Base-by-base conservation (phyloP, 2,888 invertebrate genomes). In the Sabatieria punctata region DNA sequence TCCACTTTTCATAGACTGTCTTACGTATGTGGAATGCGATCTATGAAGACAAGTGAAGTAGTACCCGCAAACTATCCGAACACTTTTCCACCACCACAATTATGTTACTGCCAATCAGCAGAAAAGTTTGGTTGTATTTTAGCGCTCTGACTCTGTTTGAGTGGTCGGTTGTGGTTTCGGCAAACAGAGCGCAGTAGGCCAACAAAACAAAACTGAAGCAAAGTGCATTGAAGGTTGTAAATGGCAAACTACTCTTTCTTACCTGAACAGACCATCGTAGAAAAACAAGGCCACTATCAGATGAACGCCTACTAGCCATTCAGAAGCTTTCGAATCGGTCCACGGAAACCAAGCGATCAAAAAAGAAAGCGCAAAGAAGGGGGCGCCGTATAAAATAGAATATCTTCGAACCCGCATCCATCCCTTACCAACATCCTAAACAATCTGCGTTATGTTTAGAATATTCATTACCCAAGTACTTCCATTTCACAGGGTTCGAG, bases 231-330 rank as follows among this genome's bases (percentile, higher is more conserved):
- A n/a, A n/a, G n/a, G n/a, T n/a, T n/a, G n/a, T n/a, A n/a, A n/a
- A n/a, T n/a, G n/a, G n/a, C n/a, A n/a, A n/a, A n/a, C n/a, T n/a
- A n/a, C n/a, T n/a, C n/a, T n/a, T n/a, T n/a, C n/a, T 46, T 65
- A 64, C 6, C 67, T 68, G 42, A 65, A 61, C 46, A 68, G 55
- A 1, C 67, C 62, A 51, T 69, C 69, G 53, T 64, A 69, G 39
- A 68, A 58, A 52, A 64, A 68, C 26, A 69, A 55, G 1, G 65
- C 54, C 2, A 63, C 51, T 22, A 68, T 57, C 1, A 68, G 54
- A 46, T 69, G 68, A 4, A 68, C 21, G 2, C 67, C 68, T 8
- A 59, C 59, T 1, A 68, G 46, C 57, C 58, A 59, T 13, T 37
- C 21, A 8, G 57, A 57, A 27, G 41, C 4, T 15, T 15, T 24